phyloP scores from a whole-genome alignment of 2,113 vertebrate species.

The Tringa solitaria region DNA sequence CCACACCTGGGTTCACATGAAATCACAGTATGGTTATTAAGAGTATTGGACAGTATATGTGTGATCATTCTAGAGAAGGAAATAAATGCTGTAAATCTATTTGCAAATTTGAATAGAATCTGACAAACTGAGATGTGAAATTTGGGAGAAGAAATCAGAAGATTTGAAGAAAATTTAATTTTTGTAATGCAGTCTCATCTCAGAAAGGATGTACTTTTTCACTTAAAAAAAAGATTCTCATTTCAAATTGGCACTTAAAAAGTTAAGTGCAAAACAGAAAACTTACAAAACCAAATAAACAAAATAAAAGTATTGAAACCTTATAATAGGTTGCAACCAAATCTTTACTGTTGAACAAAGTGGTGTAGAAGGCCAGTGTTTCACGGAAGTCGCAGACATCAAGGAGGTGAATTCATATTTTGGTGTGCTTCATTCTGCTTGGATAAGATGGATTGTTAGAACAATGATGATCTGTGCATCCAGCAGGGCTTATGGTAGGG shows the following conservation, averaged over 20 bases:
- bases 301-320: fast-evolving
- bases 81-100: not conserved
- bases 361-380: not conserved
- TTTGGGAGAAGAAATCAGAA: not conserved
- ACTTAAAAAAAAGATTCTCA: not conserved
- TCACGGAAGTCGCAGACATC: not conserved
- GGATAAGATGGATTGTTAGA: not conserved
- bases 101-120: not conserved
- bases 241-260: not conserved
- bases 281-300: not conserved
- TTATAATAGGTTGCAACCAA: not conserved
- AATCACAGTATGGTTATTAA: not conserved
- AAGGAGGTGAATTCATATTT: not conserved
- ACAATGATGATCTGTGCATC: not conserved
- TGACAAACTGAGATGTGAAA: not conserved
- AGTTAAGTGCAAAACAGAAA: not conserved
- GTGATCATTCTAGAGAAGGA: not conserved
- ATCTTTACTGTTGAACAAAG: not conserved
- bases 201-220: not conserved
- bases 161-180: not conserved
- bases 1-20: not conserved
- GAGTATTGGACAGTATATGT: not conserved
- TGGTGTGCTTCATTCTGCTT: not conserved
- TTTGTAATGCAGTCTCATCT: not conserved
- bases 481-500: not conserved